Percentiles rank a stretch among this genome's conserved stretches.
Evolutionary conservation across 2,888 invertebrate genomes (phyloP).

Genomic region (Tachystola acroxantha): DNA sequence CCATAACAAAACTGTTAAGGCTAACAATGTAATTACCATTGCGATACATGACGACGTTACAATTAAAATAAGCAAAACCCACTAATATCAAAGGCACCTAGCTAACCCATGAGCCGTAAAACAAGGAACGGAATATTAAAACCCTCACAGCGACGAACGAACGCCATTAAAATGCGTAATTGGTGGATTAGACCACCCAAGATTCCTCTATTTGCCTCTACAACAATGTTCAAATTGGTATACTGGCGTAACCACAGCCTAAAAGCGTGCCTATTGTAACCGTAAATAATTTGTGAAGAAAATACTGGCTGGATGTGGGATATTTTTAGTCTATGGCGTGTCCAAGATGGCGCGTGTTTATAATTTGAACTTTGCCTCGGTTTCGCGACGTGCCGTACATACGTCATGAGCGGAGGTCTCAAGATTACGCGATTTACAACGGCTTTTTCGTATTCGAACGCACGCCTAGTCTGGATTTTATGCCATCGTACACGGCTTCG

Average conservation of each 20-base stretch:
- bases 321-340: constrained; percentile 33
- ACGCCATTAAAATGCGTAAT: constrained; percentile 77
- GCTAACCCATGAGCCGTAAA: constrained; percentile 57
- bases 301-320: background rate
- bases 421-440: constrained; percentile 72
- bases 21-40: too few species aligned
- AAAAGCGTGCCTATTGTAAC: constrained; percentile 7
- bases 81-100: constrained; percentile 39
- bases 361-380: constrained; percentile 54
- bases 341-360: constrained; percentile 47
- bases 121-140: constrained; percentile 75
- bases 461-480: constrained; percentile 50
- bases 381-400: constrained; percentile 65
- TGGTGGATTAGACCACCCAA: constrained; percentile 74
- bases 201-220: constrained; percentile 65
- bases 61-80: constrained; percentile 48
- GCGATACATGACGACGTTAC: constrained; percentile 22
- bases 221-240: constrained; percentile 33
- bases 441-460: constrained; percentile 70
- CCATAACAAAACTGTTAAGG: too few species aligned
- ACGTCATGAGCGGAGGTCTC: constrained; percentile 71
- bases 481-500: constrained; percentile 42
- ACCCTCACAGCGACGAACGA: constrained; percentile 52
- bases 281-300: background rate
- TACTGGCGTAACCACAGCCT: constrained; percentile 28